phyloP scores from a whole-genome alignment of 1,140 invertebrate species.

The Meloidogyne floridensis region DNA sequence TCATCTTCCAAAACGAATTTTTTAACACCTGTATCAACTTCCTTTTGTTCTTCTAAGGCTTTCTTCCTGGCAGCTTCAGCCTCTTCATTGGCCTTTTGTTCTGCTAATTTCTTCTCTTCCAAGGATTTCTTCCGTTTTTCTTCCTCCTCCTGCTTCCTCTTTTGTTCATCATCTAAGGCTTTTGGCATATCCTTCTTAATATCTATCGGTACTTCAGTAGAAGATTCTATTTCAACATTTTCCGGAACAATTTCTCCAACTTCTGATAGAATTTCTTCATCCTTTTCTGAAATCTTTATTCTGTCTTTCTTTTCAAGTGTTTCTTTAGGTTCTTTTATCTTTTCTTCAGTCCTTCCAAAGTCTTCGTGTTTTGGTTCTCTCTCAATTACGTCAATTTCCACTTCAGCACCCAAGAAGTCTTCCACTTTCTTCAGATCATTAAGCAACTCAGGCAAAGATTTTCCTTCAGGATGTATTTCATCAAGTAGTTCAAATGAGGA shows the following conservation, averaged over 20 bases:
- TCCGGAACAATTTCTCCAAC: background rate
- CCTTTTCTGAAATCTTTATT: background rate
- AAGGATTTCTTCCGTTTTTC: background rate
- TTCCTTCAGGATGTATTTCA: slow-evolving; percentile 11
- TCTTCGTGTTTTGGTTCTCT: background rate
- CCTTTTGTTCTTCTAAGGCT: background rate
- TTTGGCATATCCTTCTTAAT: background rate
- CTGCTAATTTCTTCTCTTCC: slow-evolving; percentile 10
- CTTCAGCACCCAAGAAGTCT: background rate
- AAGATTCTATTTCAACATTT: no score
- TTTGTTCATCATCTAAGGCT: no score
- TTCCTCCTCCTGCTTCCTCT: no score
- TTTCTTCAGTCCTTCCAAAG: background rate
- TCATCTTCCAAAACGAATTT: slow-evolving; percentile 21
- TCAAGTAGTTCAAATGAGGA: background rate
- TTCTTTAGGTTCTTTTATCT: background rate
- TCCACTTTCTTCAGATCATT: slow-evolving; percentile 5
- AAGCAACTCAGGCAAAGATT: slow-evolving; percentile 8
- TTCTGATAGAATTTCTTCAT: background rate
- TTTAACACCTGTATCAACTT: background rate
- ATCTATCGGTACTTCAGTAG: background rate
- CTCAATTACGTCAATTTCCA: background rate
- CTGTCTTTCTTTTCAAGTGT: background rate
- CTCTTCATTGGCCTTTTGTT: slow-evolving; percentile 9
- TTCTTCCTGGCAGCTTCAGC: slow-evolving; percentile 17